phyloP scores from a whole-genome alignment of 2,113 vertebrate species.

The Sinocyclocheilus anshuiensis region DNA sequence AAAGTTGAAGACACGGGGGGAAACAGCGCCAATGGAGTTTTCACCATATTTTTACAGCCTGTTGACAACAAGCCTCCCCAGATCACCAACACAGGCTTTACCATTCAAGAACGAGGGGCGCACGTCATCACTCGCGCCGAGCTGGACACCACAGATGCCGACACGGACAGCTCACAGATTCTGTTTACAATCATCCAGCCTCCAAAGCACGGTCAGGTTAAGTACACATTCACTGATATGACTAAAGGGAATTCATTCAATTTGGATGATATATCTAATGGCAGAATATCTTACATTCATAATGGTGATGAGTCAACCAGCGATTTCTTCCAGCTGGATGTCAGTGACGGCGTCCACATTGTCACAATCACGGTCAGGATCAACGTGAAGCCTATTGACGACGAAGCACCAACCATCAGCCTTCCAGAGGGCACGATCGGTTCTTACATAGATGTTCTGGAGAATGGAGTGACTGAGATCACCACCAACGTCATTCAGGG shows the following conservation, averaged over 20 bases:
- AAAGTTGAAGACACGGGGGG: slow-evolving; percentile 87
- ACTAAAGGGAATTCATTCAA: slow-evolving; percentile 79
- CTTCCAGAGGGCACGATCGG: slow-evolving; percentile 86
- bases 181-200: slow-evolving; percentile 84
- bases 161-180: slow-evolving; percentile 83
- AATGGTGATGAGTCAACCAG: slow-evolving; percentile 79
- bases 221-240: slow-evolving; percentile 76
- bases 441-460: slow-evolving; percentile 88
- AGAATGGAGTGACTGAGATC: slow-evolving; percentile 90
- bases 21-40: slow-evolving; percentile 80
- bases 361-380: slow-evolving; percentile 88
- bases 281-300: slow-evolving; percentile 83
- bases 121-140: slow-evolving; percentile 82
- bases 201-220: slow-evolving; percentile 83
- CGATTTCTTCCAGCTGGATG: slow-evolving; percentile 86
- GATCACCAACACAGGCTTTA: slow-evolving; percentile 91
- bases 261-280: slow-evolving; percentile 83
- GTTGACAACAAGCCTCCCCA: slow-evolving; percentile 92
- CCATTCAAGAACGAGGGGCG: slow-evolving; percentile 79
- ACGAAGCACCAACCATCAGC: slow-evolving; percentile 77
- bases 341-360: slow-evolving; percentile 88
- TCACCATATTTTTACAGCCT: slow-evolving; percentile 88
- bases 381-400: slow-evolving; percentile 80
- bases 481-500: slow-evolving; percentile 88
- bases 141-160: slow-evolving; percentile 83